Evolutionary conservation across 2,113 vertebrate species (phyloP), one percentile per base, ranked within the genome.

Genomic region (Daboia siamensis): DNA sequence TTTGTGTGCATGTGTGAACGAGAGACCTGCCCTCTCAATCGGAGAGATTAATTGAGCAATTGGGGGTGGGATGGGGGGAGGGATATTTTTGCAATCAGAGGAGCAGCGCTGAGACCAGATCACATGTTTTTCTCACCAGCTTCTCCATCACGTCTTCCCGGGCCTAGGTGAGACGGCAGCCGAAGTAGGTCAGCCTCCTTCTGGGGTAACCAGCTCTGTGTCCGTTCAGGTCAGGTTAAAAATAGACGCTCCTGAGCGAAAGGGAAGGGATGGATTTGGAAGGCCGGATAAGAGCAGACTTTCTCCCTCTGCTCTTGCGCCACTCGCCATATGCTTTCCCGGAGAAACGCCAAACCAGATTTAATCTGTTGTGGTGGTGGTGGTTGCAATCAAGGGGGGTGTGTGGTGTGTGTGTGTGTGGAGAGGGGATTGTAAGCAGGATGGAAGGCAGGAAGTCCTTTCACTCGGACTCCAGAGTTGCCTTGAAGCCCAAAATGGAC

Each of bases 161-260:
- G 61, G 69, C 88, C 7, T 59, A 74, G 91, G 74, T 85, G 74
- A 24, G 29, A 51, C 17, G 33, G 74, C n/a, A 86, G 46, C 74
- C 90, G 33, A 93, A 92, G 92, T 92, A 90, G 92, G 92, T 92
- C 88, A 92, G 44, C 13, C 88, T 90, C 69, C 24, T 29, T 55
- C 91, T 80, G 12, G 51, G 26, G 61, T 92, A 56, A 51, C 48
- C 9, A 89, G 91, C 54, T 56, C 13, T 33, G 39, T 57, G 39
- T 61, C 87, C 20, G 12, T 64, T 54, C 5, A 15, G 92, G 87
- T 80, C 88, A 52, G 92, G 89, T 92, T 51, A 92, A 90, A 92
- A 92, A 92, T 92, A 92, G 88, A 88, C 29, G 54, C 69, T 90
- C 52, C 55, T 29, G n/a, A 48, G 17, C n/a, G 23, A 84, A 57